A percentile compares a stretch with the other conserved stretches of the same genome.
These are phyloP conservation scores for Chelmon rostratus DNA, from an alignment of 2,797 vertebrate genomes.

Conservation along the genomic window DNA sequence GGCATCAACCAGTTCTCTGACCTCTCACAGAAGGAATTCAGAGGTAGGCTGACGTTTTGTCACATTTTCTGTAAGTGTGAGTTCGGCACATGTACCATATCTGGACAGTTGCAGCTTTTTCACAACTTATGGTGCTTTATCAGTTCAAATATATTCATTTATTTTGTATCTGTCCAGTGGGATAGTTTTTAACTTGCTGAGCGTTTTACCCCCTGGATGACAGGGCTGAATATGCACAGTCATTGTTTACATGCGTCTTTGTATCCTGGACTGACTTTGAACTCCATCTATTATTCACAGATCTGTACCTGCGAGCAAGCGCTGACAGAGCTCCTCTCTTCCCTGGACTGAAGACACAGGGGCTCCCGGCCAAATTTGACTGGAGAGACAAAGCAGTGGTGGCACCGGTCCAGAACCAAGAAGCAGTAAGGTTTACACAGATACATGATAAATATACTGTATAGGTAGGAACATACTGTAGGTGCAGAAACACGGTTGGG, in stretches of 20 bases:
- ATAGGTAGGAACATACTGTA: not conserved
- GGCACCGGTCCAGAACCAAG: conserved; percentile 90
- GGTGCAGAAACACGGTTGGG: not conserved
- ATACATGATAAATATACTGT: conserved; percentile 1
- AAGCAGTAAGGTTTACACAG: conserved; percentile 81
- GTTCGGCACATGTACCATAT: not conserved
- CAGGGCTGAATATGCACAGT: conserved; percentile 7
- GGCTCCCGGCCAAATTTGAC: conserved; percentile 89
- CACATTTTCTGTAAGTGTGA: not conserved
- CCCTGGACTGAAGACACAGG: conserved; percentile 44
- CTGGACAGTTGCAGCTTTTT: not conserved
- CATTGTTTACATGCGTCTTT: conserved; percentile 13
- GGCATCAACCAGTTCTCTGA: conserved; percentile 93
- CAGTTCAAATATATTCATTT: not conserved
- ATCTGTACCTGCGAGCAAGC: conserved; percentile 87
- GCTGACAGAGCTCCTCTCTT: conserved; percentile 81
- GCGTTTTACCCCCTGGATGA: not conserved
- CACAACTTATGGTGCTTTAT: not conserved
- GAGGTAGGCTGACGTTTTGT: conserved; percentile 79
- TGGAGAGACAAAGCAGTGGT: conserved; percentile 92
- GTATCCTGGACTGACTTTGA: conserved; percentile 24
- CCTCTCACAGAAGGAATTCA: conserved; percentile 90
- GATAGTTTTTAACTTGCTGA: not conserved
- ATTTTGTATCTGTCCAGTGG: not conserved
- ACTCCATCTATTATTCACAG: conserved; percentile 75